Evolutionary conservation across 2,113 vertebrate genomes (phyloP).

Genomic region (Trematomus loennbergii): DNA sequence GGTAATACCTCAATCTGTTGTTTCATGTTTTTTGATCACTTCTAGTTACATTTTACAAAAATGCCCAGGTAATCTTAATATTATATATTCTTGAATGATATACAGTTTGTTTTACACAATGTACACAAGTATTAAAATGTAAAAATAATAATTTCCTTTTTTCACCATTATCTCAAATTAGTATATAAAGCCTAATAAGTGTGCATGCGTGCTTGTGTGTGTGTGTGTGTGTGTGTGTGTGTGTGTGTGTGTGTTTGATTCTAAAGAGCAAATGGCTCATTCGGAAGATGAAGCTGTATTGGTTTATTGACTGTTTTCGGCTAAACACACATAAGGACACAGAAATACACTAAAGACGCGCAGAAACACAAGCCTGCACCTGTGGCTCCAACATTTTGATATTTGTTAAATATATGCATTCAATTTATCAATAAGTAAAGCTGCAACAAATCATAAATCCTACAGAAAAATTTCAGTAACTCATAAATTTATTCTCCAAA

Average conservation of each 20-base stretch:
- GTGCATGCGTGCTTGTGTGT: too few species aligned
- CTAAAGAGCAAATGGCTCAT: neutral
- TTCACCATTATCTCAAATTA: too few species aligned
- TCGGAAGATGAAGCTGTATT: constrained; percentile 16
- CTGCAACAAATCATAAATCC: too few species aligned
- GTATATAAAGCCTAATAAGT: too few species aligned
- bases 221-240: too few species aligned
- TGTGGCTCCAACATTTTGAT: neutral
- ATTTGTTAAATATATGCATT: neutral
- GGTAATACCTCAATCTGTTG: neutral
- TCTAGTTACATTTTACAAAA: neutral
- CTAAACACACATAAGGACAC: neutral
- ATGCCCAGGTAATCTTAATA: too few species aligned
- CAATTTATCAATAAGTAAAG: too few species aligned
- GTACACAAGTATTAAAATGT: too few species aligned
- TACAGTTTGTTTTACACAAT: too few species aligned
- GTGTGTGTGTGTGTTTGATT: neutral
- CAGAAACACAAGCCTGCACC: neutral
- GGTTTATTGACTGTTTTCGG: neutral
- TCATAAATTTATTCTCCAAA: neutral
- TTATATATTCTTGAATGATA: too few species aligned
- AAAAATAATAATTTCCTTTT: too few species aligned
- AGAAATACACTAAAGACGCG: too few species aligned
- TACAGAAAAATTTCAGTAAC: neutral
- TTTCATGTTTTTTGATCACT: neutral